A percentile compares a stretch with the other conserved stretches of the same genome.
These are phyloP conservation scores for Oasisia sp. DNA, from an alignment of 2,888 invertebrate species.

Conservation along the genomic window DNA sequence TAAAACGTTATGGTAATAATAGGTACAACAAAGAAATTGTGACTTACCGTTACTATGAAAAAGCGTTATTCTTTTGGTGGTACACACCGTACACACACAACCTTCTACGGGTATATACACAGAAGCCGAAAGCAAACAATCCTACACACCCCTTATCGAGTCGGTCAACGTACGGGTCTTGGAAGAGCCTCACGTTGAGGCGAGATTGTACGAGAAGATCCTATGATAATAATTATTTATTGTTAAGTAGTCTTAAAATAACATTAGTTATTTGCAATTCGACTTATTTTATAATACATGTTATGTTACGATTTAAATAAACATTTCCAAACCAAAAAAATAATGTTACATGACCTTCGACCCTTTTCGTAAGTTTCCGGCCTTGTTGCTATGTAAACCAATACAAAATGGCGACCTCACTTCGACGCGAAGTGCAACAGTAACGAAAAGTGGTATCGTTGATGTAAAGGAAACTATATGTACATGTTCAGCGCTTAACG, in stretches of 20 bases:
- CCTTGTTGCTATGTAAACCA: constrained; percentile 8
- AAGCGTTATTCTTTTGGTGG: neutral
- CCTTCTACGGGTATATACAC: neutral
- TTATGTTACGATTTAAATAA: neutral
- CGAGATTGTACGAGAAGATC: neutral
- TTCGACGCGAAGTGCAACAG: neutral
- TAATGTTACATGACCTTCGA: neutral
- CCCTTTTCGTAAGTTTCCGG: constrained; percentile 1
- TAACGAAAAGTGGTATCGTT: constrained; percentile 1
- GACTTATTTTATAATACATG: neutral
- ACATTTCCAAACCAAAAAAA: neutral
- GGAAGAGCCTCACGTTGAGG: neutral
- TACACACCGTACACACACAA: neutral
- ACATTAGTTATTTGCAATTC: neutral
- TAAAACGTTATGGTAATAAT: neutral
- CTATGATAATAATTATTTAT: neutral
- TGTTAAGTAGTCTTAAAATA: neutral
- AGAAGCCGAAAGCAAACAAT: constrained; percentile 13
- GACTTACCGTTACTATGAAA: neutral
- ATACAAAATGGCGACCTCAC: neutral
- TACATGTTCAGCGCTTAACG: neutral
- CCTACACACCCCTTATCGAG: neutral
- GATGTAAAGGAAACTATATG: neutral
- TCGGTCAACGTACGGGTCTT: constrained; percentile 17
- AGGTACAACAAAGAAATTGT: neutral